Base-by-base conservation (phyloP, 1,140 invertebrate genomes). In the Saccostrea cuccullata region DNA sequence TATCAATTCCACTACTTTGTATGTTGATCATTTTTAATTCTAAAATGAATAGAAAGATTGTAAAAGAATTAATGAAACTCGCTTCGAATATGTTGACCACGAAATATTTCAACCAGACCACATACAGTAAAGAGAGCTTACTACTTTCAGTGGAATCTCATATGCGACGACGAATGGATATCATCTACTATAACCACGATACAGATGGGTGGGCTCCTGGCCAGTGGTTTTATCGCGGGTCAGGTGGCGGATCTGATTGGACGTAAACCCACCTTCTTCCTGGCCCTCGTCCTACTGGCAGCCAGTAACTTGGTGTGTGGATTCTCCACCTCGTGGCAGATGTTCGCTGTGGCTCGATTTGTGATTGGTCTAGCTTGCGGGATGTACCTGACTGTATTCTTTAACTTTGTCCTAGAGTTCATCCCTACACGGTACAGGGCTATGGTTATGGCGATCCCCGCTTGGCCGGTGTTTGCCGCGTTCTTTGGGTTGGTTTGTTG, bases 171-270 rank as follows among this genome's bases (percentile, higher is more conserved):
- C 40, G 87, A 87, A 4, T 93, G 89, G 87, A 87, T 93, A 13
- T 82, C 86, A 30, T 87, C 92, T 15, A 86, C 90, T 1, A 92
- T 93, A 60, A 93, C 91, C 30, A 92, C 90, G 0, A 89, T 94
- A 17, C 93, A 93, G 86, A 93, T 94, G 93, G 91, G 87, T 0
- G 93, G 93, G 9, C 89, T 93, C 4, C 87, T 93, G 3, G 15
- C 92, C 26, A 92, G 93, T 3, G 91, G 92, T 8, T 64, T 91
- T 20, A 30, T 92, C 6, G 84, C 89, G 4, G 92, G 92, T 26
- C 92, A 93, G n/a, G 15, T 92, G 0, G 91, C 91, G 2, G 93
- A 94, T 89, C 36, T 88, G 2, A 86, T 92, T 82, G 93, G 93
- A 4, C 84, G 93, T 9, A 91, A 91, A 85, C 89, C 89, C 5